Evolutionary conservation across 2,888 invertebrate species (phyloP).

Genomic region (Halocaridina rubra): DNA sequence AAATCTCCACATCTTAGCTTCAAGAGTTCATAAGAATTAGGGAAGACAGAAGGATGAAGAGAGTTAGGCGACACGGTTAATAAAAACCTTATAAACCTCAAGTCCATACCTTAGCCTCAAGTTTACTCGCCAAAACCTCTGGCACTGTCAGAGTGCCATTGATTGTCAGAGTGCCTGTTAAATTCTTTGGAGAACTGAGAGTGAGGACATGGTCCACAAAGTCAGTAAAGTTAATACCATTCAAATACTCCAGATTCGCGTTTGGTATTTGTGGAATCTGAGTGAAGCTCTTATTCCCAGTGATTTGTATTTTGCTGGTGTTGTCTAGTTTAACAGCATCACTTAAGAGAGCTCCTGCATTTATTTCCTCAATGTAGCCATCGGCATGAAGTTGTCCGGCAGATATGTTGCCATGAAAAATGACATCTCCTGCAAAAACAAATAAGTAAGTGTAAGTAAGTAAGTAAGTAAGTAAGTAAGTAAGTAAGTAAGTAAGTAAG

Average conservation of each 20-base stretch:
- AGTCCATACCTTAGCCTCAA: conserved; percentile 7
- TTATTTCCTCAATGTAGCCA: conserved; percentile 4
- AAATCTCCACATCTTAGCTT: no score
- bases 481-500: not conserved
- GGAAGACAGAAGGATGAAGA: no score
- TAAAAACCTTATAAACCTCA: no score
- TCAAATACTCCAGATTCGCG: not conserved
- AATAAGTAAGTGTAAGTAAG: not conserved
- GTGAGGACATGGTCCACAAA: not conserved
- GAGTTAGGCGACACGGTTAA: no score
- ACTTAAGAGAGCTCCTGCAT: not conserved
- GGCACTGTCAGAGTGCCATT: not conserved
- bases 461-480: no score
- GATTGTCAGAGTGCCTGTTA: not conserved
- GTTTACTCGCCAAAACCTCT: not conserved
- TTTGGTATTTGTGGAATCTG: not conserved
- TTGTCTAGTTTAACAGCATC: not conserved
- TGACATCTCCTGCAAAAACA: conserved; percentile 18
- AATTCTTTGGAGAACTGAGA: not conserved
- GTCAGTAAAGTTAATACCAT: not conserved
- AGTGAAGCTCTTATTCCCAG: conserved; percentile 15
- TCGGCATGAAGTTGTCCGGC: not conserved
- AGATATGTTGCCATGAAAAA: conserved; percentile 1
- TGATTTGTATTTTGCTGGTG: not conserved
- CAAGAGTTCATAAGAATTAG: no score